Conservation (phyloP, 2,888 invertebrate species). For the Macrophya annulata region DNA sequence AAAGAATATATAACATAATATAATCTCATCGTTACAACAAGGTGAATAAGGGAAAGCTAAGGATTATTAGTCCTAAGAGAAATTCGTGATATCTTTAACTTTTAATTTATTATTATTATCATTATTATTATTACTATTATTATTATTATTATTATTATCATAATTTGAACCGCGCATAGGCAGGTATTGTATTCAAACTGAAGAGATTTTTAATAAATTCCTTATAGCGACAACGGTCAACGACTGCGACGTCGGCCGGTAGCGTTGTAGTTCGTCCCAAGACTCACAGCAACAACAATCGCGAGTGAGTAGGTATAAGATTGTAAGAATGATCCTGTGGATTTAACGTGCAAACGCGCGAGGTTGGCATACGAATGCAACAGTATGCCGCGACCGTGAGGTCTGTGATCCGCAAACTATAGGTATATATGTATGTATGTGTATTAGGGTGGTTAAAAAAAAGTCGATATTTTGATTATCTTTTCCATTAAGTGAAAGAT, state of each 20-base stretch:
- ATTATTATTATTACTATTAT: not conserved
- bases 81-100: not conserved
- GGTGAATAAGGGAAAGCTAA: too few relatives aligned
- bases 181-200: too few relatives aligned
- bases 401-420: constrained; percentile 1
- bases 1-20: not conserved
- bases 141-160: not conserved
- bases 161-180: too few relatives aligned
- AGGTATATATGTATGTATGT: not conserved
- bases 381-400: not conserved
- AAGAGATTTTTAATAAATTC: too few relatives aligned
- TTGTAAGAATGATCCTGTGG: not conserved
- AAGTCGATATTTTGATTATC: too few relatives aligned
- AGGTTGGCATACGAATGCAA: constrained; percentile 30
- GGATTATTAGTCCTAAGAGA: too few relatives aligned
- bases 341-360: constrained; percentile 9
- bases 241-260: too few relatives aligned
- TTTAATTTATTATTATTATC: not conserved
- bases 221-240: too few relatives aligned
- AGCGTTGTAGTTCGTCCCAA: too few relatives aligned
- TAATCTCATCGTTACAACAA: too few relatives aligned
- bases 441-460: constrained; percentile 81
- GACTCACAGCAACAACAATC: not conserved
- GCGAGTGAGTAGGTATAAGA: not conserved
- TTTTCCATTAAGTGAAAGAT: too few relatives aligned